Conservation (phyloP, 2,113 vertebrate species). For the Rhinolophus ferrumequinum region DNA sequence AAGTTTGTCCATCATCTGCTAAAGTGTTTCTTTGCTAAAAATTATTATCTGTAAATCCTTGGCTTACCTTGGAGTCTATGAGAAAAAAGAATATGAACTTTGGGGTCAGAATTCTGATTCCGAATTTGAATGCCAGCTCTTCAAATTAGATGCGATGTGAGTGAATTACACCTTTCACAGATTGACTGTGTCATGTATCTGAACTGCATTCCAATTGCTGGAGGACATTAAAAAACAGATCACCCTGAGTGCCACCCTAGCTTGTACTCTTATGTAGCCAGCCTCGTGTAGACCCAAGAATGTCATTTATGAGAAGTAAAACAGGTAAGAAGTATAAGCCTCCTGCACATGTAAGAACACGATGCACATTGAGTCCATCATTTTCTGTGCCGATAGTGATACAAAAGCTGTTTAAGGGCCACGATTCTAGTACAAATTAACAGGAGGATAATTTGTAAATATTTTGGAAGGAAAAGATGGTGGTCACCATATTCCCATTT, state of each 20-base stretch:
- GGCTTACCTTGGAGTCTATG: neutral
- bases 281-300: neutral
- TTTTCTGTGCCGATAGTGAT: neutral
- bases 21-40: neutral
- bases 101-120: neutral
- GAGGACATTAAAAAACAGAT: neutral
- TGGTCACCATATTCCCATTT: neutral
- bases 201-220: neutral
- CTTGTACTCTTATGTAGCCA: fast-evolving
- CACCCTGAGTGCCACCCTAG: neutral
- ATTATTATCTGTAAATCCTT: neutral
- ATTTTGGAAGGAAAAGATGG: neutral
- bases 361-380: neutral
- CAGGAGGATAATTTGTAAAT: neutral
- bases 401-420: neutral
- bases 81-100: neutral
- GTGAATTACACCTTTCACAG: neutral
- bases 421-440: neutral
- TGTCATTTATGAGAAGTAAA: neutral
- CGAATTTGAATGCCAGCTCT: neutral
- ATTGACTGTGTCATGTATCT: neutral
- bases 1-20: neutral
- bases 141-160: neutral
- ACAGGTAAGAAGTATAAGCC: neutral
- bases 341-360: neutral